A percentile compares a stretch with the other conserved stretches of the same genome.
phyloP scores from a whole-genome alignment of 2,113 vertebrate genomes.

The Nycticryphes semicollaris region DNA sequence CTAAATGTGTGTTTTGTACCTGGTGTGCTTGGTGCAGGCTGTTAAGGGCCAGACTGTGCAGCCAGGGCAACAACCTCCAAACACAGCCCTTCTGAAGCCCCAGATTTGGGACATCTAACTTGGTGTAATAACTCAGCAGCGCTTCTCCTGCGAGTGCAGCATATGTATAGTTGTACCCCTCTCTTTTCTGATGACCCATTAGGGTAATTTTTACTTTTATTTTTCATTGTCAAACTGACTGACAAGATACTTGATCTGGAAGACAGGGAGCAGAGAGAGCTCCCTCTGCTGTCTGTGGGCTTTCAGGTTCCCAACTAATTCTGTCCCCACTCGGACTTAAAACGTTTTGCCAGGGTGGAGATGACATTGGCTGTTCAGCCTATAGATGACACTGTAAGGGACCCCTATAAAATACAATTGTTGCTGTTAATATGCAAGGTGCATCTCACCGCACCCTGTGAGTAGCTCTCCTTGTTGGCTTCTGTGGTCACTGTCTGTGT shows the following conservation, averaged over 20 bases:
- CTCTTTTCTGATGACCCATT: not conserved
- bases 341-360: not conserved
- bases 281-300: constrained; percentile 39
- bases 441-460: not conserved
- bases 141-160: not conserved
- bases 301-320: not conserved
- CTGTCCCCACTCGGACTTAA: not conserved
- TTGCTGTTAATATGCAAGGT: not conserved
- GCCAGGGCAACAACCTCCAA: not conserved
- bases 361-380: not conserved
- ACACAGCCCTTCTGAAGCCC: not conserved
- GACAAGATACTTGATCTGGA: not conserved
- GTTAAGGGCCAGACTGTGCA: not conserved
- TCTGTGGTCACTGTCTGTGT: not conserved
- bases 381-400: not conserved
- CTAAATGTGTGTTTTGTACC: not conserved
- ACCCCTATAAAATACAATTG: not conserved
- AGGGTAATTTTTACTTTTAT: not conserved
- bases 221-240: not conserved
- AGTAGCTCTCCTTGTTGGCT: not conserved
- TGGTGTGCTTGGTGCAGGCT: not conserved
- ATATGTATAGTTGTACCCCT: not conserved
- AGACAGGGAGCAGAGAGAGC: not conserved
- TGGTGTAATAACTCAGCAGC: not conserved
- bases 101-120: not conserved